phyloP scores from a whole-genome alignment of 2,797 vertebrate species.

The Premnoplex brunnescens region DNA sequence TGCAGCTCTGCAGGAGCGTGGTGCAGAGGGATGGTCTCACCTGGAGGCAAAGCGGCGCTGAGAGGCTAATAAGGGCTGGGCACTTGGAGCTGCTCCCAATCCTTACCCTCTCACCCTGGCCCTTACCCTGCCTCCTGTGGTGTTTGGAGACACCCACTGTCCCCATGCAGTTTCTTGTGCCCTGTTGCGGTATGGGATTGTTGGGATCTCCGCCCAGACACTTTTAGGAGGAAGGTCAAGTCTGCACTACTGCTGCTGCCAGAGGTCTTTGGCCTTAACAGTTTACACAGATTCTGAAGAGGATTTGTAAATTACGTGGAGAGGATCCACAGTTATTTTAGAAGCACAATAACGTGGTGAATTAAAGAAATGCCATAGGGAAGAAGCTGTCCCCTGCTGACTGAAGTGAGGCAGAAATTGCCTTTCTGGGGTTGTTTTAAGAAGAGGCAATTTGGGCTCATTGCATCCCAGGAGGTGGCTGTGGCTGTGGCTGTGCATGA shows the following conservation, averaged over 20 bases:
- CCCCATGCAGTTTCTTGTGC: background rate
- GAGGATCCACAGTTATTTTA: background rate
- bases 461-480: background rate
- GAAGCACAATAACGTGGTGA: background rate
- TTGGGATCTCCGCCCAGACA: background rate
- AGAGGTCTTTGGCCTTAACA: background rate
- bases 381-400: background rate
- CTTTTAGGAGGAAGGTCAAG: background rate
- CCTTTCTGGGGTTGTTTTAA: background rate
- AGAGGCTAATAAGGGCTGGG: background rate
- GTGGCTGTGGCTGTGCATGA: accelerated
- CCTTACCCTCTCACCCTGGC: accelerated
- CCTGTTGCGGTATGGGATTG: background rate
- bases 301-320: background rate
- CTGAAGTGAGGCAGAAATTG: background rate
- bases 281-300: background rate
- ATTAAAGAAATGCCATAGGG: background rate
- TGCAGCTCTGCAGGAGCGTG: background rate
- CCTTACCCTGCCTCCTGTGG: background rate
- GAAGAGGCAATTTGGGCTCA: background rate
- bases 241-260: background rate
- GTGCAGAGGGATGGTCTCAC: background rate
- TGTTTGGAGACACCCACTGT: background rate
- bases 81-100: background rate
- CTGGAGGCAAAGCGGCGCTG: accelerated